phyloP scores from a whole-genome alignment of 2,888 invertebrate genomes.

The Cylloceria caligata region DNA sequence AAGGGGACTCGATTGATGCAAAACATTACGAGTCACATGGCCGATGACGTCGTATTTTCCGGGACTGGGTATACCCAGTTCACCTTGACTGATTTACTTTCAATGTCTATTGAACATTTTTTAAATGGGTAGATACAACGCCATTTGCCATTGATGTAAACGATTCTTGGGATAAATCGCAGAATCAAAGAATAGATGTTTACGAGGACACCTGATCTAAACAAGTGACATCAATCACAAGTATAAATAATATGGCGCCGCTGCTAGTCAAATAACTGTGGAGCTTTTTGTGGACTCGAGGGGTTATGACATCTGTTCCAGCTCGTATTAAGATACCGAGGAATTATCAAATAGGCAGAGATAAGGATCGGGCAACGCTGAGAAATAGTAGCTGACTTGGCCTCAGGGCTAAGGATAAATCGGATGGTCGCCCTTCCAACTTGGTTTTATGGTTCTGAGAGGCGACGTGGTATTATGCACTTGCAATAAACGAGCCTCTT shows the following conservation, averaged over 20 bases:
- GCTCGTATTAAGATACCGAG: slow-evolving; percentile 8
- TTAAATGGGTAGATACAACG: not conserved
- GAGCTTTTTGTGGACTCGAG: not conserved
- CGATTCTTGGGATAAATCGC: not conserved
- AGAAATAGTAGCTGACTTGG: slow-evolving; percentile 12
- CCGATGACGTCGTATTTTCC: not conserved
- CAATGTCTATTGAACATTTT: not conserved
- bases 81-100: not conserved
- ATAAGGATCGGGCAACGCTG: not conserved
- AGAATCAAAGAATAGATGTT: not conserved
- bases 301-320: slow-evolving; percentile 5
- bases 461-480: slow-evolving; percentile 13
- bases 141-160: not conserved
- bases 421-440: not conserved
- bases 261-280: not conserved
- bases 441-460: slow-evolving; percentile 13
- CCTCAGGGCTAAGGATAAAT: slow-evolving; percentile 9
- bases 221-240: not conserved
- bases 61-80: not conserved
- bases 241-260: not conserved
- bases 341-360: not conserved
- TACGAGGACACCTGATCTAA: not conserved
- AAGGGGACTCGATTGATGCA: not conserved
- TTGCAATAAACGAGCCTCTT: slow-evolving; percentile 17
- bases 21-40: not conserved